These are phyloP conservation scores for Progne subis DNA, from an alignment of 2,113 vertebrate genomes.

Conservation along the genomic window DNA sequence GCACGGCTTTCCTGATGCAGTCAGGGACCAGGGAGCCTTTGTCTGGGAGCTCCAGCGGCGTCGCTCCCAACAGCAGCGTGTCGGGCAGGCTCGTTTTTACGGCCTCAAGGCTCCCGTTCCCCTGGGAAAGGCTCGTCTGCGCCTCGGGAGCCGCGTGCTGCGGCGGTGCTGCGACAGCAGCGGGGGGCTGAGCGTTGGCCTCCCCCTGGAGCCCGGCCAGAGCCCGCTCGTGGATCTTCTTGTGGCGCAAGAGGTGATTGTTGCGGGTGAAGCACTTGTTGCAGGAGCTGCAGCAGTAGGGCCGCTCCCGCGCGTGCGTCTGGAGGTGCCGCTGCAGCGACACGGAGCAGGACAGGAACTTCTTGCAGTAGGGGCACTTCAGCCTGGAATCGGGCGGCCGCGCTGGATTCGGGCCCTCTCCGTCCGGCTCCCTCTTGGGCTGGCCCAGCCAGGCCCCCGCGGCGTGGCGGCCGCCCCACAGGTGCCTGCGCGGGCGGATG, in stretches of 20 bases:
- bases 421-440: slow-evolving; percentile 54
- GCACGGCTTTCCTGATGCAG: neutral
- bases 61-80: fast-evolving
- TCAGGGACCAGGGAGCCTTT: neutral
- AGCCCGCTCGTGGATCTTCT: slow-evolving; percentile 69
- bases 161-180: fast-evolving
- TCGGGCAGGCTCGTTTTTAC: neutral
- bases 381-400: neutral
- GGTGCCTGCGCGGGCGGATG: neutral
- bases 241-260: slow-evolving; percentile 66
- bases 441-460: neutral
- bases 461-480: fast-evolving
- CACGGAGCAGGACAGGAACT: slow-evolving; percentile 55
- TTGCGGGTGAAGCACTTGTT: slow-evolving; percentile 71
- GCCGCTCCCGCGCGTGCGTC: slow-evolving; percentile 48
- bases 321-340: slow-evolving; percentile 67
- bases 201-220: neutral
- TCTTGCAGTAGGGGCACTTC: slow-evolving; percentile 66
- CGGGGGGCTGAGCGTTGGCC: fast-evolving
- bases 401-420: neutral
- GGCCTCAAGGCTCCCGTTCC: fast-evolving
- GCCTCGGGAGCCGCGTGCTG: neutral
- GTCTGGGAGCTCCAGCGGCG: fast-evolving
- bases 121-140: neutral
- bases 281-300: slow-evolving; percentile 67